Base-by-base conservation (phyloP, 2,113 vertebrate genomes). In the Stigmatopora nigra region DNA sequence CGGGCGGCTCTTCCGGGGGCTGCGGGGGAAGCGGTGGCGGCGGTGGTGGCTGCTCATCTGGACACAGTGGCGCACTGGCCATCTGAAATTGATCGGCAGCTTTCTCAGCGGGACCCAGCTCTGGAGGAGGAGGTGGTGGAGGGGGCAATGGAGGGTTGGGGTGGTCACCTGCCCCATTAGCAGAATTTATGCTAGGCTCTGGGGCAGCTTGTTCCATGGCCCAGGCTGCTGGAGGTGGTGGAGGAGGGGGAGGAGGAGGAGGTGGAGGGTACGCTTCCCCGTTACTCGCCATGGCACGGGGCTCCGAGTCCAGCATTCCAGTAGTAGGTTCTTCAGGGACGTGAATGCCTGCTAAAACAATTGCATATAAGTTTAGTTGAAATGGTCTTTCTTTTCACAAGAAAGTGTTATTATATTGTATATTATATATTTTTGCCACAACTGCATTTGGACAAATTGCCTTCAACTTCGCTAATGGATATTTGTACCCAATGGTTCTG, bases 271-370 rank as follows among this genome's bases (percentile, higher is more conserved):
- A 84, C 16, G 73, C 74, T 61, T 88, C 84, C 46, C 79, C 89
- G 15, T 88, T 77, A 63, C 72, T 85, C 72, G 90, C 86, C 84
- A 87, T 83, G 64, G 51, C 77, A 61, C 82, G 72, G 68, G 87
- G 78, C 66, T 88, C 85, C 67, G 87, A 80, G 72, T 90, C 83
- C 72, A 90, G 78, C 85, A 91, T 90, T 78, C 85, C 90, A 75
- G 77, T 83, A 67, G 84, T 75, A 12, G 75, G 71, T 48, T 80
- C 69, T n/a, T 82, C 81, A 61, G 64, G 69, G 69, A 79, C 41
- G 44, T 76, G 63, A 31, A 76, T 67, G 57, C 78, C 87, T 88
- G 72, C 51, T 60, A 14, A 38, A 47, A 72, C 59, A 31, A 31
- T 31, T 31, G 25, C 25, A 31, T 3, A 31, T 31, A 31, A 31